Conservation (phyloP, 2,113 vertebrate genomes). For the Tringa solitaria region DNA sequence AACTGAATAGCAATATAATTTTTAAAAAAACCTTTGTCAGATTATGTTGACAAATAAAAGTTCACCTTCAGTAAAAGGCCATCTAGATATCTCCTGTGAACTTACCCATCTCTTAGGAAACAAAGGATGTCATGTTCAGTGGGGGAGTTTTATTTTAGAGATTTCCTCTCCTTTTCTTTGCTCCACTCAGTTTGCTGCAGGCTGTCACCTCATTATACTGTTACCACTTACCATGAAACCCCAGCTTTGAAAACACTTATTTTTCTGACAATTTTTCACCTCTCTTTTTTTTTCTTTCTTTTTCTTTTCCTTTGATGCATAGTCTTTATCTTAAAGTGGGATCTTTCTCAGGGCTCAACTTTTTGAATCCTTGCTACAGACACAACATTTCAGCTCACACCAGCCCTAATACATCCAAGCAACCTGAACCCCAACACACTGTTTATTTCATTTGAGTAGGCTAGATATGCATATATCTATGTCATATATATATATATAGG, state of each 20-base stretch:
- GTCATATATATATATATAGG: not conserved
- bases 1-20: not conserved
- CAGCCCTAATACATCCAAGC: not conserved
- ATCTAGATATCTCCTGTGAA: not conserved
- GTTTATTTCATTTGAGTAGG: not conserved
- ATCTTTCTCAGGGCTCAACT: not conserved
- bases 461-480: not conserved
- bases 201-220: not conserved
- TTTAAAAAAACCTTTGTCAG: not conserved
- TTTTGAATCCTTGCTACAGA: not conserved
- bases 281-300: not conserved
- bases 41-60: not conserved
- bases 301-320: not conserved
- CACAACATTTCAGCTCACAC: not conserved
- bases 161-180: not conserved
- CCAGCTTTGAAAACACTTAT: not conserved
- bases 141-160: not conserved
- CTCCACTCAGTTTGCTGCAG: not conserved
- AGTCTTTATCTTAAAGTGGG: not conserved
- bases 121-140: not conserved
- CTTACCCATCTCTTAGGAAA: not conserved
- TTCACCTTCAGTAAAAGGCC: not conserved
- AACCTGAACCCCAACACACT: not conserved
- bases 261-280: not conserved
- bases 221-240: not conserved